A percentile compares a stretch with the other conserved stretches of the same genome.
Conservation (phyloP, 2,113 vertebrate genomes). For the Camelus bactrianus region DNA sequence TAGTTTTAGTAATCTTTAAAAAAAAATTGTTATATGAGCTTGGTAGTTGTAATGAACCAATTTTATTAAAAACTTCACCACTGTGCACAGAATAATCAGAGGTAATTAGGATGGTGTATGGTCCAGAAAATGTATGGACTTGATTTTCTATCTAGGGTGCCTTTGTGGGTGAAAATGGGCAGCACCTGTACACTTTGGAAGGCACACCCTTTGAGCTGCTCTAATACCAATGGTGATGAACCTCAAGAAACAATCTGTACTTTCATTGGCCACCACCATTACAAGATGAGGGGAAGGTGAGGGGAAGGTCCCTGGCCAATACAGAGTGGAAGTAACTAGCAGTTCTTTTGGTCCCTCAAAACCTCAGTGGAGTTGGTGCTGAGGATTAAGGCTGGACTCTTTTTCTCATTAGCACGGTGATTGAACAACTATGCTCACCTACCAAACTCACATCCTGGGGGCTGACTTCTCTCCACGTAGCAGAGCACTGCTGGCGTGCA, state of each 20-base stretch:
- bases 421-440: background rate
- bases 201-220: background rate
- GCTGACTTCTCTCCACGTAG: background rate
- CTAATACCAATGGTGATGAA: background rate
- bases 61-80: background rate
- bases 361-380: background rate
- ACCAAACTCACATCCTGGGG: background rate
- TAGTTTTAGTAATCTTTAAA: background rate
- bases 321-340: background rate
- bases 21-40: background rate
- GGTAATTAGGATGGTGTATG: background rate
- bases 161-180: background rate
- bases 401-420: background rate
- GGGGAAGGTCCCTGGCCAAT: background rate
- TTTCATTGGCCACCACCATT: background rate
- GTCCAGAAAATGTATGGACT: background rate
- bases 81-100: background rate
- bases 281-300: background rate
- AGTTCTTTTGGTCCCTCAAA: background rate
- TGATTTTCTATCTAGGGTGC: background rate
- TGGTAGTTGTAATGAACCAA: background rate
- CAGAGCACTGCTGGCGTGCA: too few relatives aligned
- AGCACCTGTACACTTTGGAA: background rate
- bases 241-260: background rate
- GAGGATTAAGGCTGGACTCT: background rate